phyloP scores from a whole-genome alignment of 2,113 vertebrate species.

The Gila orcuttii region DNA sequence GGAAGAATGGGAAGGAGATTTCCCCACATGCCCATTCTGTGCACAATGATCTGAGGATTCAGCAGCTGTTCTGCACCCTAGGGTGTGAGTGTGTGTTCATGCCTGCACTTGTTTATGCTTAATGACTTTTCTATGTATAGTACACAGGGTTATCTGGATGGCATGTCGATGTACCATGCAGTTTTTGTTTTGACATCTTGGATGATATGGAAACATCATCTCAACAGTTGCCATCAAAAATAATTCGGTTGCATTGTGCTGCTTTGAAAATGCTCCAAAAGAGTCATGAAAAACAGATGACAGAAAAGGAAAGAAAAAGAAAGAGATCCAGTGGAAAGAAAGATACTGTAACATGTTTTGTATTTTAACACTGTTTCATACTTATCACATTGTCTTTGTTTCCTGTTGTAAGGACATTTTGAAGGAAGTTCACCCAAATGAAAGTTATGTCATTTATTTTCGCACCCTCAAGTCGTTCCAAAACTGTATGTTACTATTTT shows the following conservation, averaged over 20 bases:
- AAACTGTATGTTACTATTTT: background rate
- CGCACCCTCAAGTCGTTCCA: background rate
- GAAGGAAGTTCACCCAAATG: conserved; percentile 2
- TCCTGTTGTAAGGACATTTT: conserved; percentile 19
- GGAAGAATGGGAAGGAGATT: background rate
- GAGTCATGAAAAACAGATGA: background rate
- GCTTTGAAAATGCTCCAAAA: background rate
- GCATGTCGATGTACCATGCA: conserved; percentile 38
- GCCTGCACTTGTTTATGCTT: conserved; percentile 29
- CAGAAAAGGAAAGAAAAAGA: background rate
- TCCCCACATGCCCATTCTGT: conserved; percentile 4
- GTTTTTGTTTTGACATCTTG: conserved; percentile 38
- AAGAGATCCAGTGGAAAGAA: background rate
- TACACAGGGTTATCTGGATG: conserved; percentile 32
- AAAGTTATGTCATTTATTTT: conserved; percentile 12
- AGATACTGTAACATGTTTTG: background rate
- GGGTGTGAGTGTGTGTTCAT: conserved; percentile 16
- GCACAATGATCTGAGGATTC: conserved; percentile 39
- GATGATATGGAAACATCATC: conserved; percentile 38
- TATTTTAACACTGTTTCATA: background rate
- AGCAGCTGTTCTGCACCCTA: conserved; percentile 41
- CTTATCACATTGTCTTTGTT: conserved; percentile 6
- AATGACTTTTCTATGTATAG: conserved; percentile 42
- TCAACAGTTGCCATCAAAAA: background rate
- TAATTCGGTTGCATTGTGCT: background rate